These are phyloP conservation scores for Lymantria monacha DNA, from an alignment of 2,888 invertebrate genomes.

Conservation along the genomic window DNA sequence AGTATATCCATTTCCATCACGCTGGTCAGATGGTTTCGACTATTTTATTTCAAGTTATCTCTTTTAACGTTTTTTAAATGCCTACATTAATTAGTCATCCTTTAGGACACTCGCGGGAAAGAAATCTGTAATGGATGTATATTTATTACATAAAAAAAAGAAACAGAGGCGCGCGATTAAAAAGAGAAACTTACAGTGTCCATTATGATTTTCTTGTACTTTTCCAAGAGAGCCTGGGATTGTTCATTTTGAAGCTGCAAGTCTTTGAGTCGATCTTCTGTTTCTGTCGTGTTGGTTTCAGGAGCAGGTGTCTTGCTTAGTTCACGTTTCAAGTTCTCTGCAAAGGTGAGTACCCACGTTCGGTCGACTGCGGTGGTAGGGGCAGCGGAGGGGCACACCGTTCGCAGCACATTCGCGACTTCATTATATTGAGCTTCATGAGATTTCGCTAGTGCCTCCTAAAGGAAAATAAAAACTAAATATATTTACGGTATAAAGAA, in stretches of 20 bases:
- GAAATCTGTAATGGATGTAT: neutral
- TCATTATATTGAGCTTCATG: conserved; percentile 84
- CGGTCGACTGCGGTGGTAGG: conserved; percentile 41
- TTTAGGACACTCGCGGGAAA: neutral
- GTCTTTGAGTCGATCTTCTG: conserved; percentile 63
- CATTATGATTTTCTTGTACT: conserved; percentile 88
- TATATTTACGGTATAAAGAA: neutral
- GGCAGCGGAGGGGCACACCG: conserved; percentile 52
- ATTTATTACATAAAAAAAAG: neutral
- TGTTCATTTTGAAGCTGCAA: conserved; percentile 83
- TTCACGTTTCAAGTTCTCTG: conserved; percentile 53
- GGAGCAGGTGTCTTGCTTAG: conserved; percentile 23
- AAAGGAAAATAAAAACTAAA: neutral
- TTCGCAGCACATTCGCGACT: conserved; percentile 62
- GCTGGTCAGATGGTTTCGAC: too few relatives aligned
- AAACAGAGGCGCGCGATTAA: too few relatives aligned
- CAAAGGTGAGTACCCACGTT: conserved; percentile 61
- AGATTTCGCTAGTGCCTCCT: conserved; percentile 72
- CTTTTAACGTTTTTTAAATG: too few relatives aligned
- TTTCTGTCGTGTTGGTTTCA: conserved; percentile 19
- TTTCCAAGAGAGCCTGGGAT: conserved; percentile 84
- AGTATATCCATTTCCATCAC: too few relatives aligned
- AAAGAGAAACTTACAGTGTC: conserved; percentile 85
- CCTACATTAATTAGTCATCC: too few relatives aligned
- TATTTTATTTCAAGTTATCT: too few relatives aligned